Base-by-base conservation (phyloP, 2,113 vertebrate species). In the Pelecanoides urinatrix region DNA sequence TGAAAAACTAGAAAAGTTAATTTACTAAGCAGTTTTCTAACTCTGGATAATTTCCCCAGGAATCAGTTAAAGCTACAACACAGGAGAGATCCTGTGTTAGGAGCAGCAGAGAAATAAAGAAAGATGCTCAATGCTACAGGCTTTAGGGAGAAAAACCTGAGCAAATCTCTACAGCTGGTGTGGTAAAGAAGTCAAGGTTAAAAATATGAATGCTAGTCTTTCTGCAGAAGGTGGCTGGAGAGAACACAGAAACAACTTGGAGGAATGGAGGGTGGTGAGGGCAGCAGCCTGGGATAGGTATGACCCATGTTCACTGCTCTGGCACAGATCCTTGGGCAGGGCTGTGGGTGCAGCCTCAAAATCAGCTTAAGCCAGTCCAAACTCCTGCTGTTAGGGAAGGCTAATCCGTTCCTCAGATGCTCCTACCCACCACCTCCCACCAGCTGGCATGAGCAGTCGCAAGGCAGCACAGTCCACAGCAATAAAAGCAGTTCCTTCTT, bases 341-440 rank as follows among this genome's bases (percentile, higher is more conserved):
- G 38, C 52, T 16, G 36, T 0, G 21, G 42, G 16, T 8, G 16
- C 56, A 53, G 38, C 29, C 34, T 27, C 65, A 11, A 27, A 45
- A 53, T 17, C 32, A 13, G 65, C 27, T 12, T 15, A 27, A 27
- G 17, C 27, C 34, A 14, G 38, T 3, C 74, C 65, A 7, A 27
- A 27, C 16, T 47, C 15, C 29, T 0, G 2, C 47, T 12, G 38
- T 18, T 7, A 9, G 3, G 0, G 38, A 17, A 25, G n/a, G 15
- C 17, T 1, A 8, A 27, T 11, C n/a, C 9, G 1, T 22, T 34
- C 61, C 61, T 23, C 15, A 3, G n/a, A 42, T 22, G 61, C 50
- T 56, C 42, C 50, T 2, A 15, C 22, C 82, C 71, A 8, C 42
- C 70, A 8, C 23, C 42, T 66, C 59, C 82, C 82, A 27, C 11